Evolutionary conservation across 2,113 vertebrate species (phyloP), one percentile per base, ranked within the genome.

Genomic region (Nerophis ophidion): DNA sequence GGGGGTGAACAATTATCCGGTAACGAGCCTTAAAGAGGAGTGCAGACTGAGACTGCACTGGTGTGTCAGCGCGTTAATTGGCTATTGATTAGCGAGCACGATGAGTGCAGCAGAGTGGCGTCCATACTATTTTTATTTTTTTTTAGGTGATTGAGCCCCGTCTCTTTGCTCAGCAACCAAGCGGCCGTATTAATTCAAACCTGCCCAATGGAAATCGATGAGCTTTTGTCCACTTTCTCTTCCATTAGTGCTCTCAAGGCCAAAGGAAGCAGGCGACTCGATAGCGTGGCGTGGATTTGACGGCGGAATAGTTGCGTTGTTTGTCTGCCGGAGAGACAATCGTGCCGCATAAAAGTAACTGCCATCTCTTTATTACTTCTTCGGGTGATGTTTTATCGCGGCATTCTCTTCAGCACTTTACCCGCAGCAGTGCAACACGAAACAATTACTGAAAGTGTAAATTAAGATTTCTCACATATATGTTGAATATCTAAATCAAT

Each of bases 1-100:
- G 76, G 53, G 63, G 76, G 80, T 85, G 84, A 88, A 85, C 88
- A 89, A 91, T 89, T 90, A 90, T 73, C 63, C 33, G n/a, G 82
- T 79, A 87, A 87, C 84, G 83, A 83, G 77, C 79, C 80, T 72
- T 80, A 78, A 74, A 46, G 81, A 82, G 67, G 66, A 79, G 48
- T 50, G 9, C 48, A 50, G n/a, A 1, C 47, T 70, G 17, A 71
- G 55, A 57, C 63, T 48, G 49, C 55, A 55, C 61, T 46, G 47
- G 61, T 42, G 54, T 61, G 33, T 50, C 70, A 72, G 65, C 63
- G 44, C 66, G 80, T 75, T 82, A 78, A 85, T 79, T 80, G 51
- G 65, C 34, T 81, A 81, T 83, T 71, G 80, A 85, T 76, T 60
- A 8, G 6, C 16, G 12, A 42, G 16, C 74, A 75, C 68, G 63